Evolutionary conservation across 2,888 invertebrate genomes (phyloP), one percentile per base, ranked within the genome.

Genomic region (Melipona beecheii): DNA sequence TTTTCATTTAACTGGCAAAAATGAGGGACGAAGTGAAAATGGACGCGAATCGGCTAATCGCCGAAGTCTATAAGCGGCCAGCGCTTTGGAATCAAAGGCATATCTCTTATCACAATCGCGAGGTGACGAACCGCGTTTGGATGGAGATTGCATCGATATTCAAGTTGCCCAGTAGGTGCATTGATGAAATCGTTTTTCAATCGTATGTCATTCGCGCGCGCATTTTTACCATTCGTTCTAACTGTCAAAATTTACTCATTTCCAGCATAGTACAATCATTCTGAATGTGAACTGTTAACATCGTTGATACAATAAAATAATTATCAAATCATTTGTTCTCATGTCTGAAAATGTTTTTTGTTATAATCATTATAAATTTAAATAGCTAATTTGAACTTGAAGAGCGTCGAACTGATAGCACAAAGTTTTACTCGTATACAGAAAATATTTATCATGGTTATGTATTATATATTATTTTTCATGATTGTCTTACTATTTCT

Each of bases 1-100:
- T 21, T 70, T 58, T 56, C 24, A 54, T 52, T 54, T 62, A 31
- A 49, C 24, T 65, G 56, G 11, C 5, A 68, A 88, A 79, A 62
- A 93, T 93, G 93, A 91, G 90, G 81, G 92, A 92, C 79, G 92
- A 94, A 81, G 90, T 91, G 87, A 93, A 93, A 83, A 93, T 94
- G 93, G 94, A 95, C 91, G 93, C 93, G 76, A 92, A 92, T 86
- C 93, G 92, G 87, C 91, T 95, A 85, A 95, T 95, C 88, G 89
- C 93, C 72, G 94, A 94, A 83, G 93, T 95, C 68, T 92, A 93
- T 83, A 94, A 93, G 86, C 91, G 94, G 83, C 93, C 94, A 80
- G 94, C 94, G 54, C 93, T 95, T 64, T 95, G 95, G 95, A 93
- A 95, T 79, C 93, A 94, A 82, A 92, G 93, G 82, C 93, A 94